Evolutionary conservation across 1,140 invertebrate species (phyloP).

Genomic region (Chrysopa pallens): DNA sequence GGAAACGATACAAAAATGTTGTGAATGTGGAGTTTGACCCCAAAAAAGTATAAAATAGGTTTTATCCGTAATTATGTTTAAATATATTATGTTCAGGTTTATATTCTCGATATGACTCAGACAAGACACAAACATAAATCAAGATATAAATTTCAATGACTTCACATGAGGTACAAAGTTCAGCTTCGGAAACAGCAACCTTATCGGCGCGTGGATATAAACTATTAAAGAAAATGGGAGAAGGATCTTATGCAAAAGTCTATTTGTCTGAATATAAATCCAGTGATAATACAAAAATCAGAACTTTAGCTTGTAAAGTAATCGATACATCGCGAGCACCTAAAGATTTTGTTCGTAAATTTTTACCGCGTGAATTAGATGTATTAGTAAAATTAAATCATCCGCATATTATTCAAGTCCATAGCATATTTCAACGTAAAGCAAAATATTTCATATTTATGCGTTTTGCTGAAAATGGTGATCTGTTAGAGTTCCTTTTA

Average conservation of each 20-base stretch:
- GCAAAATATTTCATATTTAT: conserved; percentile 51
- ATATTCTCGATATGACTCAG: no score
- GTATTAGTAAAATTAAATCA: conserved; percentile 49
- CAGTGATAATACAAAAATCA: conserved; percentile 12
- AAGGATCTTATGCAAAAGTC: conserved; percentile 48
- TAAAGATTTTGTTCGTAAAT: conserved; percentile 52
- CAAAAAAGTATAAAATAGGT: no score
- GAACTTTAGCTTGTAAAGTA: conserved; percentile 48
- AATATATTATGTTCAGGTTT: no score
- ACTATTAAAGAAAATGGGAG: conserved; percentile 38
- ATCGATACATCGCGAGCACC: conserved; percentile 49
- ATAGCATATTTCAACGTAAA: conserved; percentile 42
- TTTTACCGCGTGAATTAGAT: conserved; percentile 54
- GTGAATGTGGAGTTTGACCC: no score
- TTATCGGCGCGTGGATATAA: conserved; percentile 34
- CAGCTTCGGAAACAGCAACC: conserved; percentile 33
- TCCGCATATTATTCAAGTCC: conserved; percentile 49
- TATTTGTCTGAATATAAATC: conserved; percentile 34
- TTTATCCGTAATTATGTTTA: no score
- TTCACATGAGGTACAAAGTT: neutral
- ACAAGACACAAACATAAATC: no score
- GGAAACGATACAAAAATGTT: no score
- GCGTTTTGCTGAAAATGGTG: conserved; percentile 45
- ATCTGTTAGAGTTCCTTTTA: conserved; percentile 41
- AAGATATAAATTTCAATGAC: no score